Evolutionary conservation across 2,113 vertebrate genomes (phyloP).

Genomic region (Lathamus discolor): DNA sequence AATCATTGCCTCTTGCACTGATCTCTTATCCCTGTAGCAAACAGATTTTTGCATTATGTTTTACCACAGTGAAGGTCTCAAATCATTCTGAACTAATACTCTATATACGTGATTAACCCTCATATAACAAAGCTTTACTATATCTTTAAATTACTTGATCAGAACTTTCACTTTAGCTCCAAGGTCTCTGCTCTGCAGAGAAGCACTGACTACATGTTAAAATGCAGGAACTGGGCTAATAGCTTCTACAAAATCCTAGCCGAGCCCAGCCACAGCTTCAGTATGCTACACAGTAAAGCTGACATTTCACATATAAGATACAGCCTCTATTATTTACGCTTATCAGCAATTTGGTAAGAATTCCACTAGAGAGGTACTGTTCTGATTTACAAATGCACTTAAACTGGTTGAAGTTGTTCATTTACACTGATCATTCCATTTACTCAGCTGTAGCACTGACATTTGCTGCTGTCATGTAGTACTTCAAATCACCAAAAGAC

Average conservation of each 20-base stretch:
- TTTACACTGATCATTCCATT: background rate
- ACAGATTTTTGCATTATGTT: background rate
- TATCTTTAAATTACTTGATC: background rate
- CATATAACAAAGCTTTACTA: background rate
- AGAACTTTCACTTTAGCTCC: background rate
- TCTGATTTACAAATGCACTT: background rate
- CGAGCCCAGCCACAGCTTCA: background rate
- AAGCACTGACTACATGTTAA: background rate
- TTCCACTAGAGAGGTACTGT: background rate
- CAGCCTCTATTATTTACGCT: background rate
- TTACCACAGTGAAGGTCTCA: background rate
- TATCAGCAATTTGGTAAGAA: background rate
- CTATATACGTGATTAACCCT: background rate
- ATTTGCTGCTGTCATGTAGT: background rate
- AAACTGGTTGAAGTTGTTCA: fast-evolving
- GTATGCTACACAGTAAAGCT: background rate
- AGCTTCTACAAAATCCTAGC: background rate
- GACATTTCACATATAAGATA: background rate
- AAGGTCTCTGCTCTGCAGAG: background rate
- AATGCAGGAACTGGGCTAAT: background rate
- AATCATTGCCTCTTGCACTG: background rate
- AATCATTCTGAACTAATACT: background rate
- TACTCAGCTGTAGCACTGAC: background rate
- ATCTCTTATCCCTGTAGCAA: background rate
- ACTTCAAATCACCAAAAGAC: background rate